These are phyloP conservation scores for Dreissena polymorpha DNA, from an alignment of 1,140 invertebrate genomes.

Conservation along the genomic window DNA sequence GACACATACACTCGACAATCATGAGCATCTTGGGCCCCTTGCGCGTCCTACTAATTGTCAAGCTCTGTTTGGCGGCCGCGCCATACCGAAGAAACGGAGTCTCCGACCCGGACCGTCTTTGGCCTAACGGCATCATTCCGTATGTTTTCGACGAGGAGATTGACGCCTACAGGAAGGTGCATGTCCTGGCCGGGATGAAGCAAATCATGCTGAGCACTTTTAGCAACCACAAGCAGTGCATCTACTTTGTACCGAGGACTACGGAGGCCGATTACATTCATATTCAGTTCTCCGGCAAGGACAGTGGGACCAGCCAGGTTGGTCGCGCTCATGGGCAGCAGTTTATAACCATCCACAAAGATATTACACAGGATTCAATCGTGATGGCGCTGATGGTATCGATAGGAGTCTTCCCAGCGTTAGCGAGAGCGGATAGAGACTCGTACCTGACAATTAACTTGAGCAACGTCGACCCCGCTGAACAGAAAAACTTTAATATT, in stretches of 20 bases:
- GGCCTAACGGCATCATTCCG: conserved; percentile 22
- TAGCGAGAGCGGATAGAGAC: conserved; percentile 17
- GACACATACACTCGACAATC: no score
- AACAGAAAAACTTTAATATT: background rate
- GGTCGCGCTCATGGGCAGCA: conserved; percentile 25
- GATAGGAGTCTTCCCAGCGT: conserved; percentile 12
- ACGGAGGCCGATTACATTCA: conserved; percentile 25
- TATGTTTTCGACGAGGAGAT: conserved; percentile 22
- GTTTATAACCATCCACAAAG: background rate
- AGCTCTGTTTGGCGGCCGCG: no score
- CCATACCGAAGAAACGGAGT: background rate
- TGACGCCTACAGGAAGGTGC: conserved; percentile 32
- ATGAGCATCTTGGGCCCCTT: no score
- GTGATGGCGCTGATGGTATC: conserved; percentile 14
- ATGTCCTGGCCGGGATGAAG: conserved; percentile 27
- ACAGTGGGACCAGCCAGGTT: background rate
- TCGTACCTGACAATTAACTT: conserved; percentile 7
- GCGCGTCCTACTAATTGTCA: no score
- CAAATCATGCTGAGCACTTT: conserved; percentile 35
- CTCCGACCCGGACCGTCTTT: conserved; percentile 11
- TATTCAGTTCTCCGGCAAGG: conserved; percentile 3
- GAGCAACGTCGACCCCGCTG: conserved; percentile 7
- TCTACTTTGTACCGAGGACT: conserved; percentile 18
- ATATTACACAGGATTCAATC: conserved; percentile 8
- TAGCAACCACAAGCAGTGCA: conserved; percentile 12